Evolutionary conservation across 2,888 invertebrate species (phyloP).

Genomic region (Diarsia dahlii): DNA sequence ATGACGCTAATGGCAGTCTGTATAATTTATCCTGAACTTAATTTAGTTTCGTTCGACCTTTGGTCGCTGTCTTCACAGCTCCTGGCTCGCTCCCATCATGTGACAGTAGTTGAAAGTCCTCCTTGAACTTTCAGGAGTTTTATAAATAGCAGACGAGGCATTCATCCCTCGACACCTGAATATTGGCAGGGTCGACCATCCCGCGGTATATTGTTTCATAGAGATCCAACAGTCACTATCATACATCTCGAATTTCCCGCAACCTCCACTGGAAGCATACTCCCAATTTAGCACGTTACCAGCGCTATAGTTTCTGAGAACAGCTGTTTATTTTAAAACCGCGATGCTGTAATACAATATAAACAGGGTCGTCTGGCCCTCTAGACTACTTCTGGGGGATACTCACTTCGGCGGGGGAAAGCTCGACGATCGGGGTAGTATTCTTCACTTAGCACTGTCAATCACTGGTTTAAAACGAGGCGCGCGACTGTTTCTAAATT

Average conservation of each 20-base stretch:
- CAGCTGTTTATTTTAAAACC: slow-evolving; percentile 89
- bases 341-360: slow-evolving; percentile 81
- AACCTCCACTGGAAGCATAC: slow-evolving; percentile 73
- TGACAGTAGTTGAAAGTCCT: slow-evolving; percentile 40
- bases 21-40: slow-evolving; percentile 37
- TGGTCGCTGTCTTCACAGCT: slow-evolving; percentile 20
- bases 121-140: slow-evolving; percentile 52
- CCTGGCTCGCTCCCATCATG: slow-evolving; percentile 52
- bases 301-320: slow-evolving; percentile 85
- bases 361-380: slow-evolving; percentile 63
- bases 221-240: slow-evolving; percentile 28
- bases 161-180: slow-evolving; percentile 41
- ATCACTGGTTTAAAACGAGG: slow-evolving; percentile 90
- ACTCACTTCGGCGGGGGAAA: slow-evolving; percentile 83
- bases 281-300: slow-evolving; percentile 87
- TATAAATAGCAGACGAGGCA: slow-evolving; percentile 45
- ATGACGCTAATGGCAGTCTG: not conserved
- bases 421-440: slow-evolving; percentile 77
- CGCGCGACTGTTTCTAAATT: slow-evolving; percentile 89
- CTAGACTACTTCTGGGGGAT: slow-evolving; percentile 71
- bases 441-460: slow-evolving; percentile 90
- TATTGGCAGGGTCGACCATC: slow-evolving; percentile 36
- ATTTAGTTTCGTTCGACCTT: slow-evolving; percentile 30
- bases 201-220: slow-evolving; percentile 14
- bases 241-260: slow-evolving; percentile 79